Base-by-base conservation (phyloP, 1,140 invertebrate genomes). In the Zaprionus inermis region DNA sequence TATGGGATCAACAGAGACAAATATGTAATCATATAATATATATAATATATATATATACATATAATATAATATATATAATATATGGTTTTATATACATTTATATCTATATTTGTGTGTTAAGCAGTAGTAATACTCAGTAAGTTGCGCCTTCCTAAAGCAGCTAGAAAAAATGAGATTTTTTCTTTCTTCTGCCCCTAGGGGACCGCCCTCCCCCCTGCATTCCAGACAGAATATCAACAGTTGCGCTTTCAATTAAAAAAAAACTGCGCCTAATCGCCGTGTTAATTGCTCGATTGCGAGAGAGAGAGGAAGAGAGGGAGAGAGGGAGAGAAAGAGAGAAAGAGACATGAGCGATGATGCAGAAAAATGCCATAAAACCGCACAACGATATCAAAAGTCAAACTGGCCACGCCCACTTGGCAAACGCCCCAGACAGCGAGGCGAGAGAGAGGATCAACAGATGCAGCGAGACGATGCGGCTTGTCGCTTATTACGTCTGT, bases 211-310 rank as follows among this genome's bases (percentile, higher is more conserved):
- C 0, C 7, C 22, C 16, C 16, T 46, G 10, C 18, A 54, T 3
- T 18, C 28, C 30, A 34, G 22, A 22, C 22, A 20, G 30, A 75
- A 86, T 86, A 14, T 20, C 9, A 78, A 79, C 83, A 88, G 83
- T 88, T 88, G 83, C 65, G 56, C 24, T 24, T 78, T 79, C 77
- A 72, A 88, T 88, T 89, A 78, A 57, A 44, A 22, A 36, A 57
- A 44, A 24, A 36, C 34, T 55, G 12, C 64, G 38, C 57, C 65
- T 88, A 88, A 86, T 77, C 64, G 70, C 73, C 79, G 73, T 88
- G 83, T 89, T 88, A 88, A 88, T 88, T 88, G 83, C 73, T 10
- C 1, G 44, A 46, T 2, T 4, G 2, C 1, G 46, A 2, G 46
- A 49, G 12, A 20, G 20, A 49, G 46, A 51, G 18, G 22, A 11